Conservation (phyloP, 2,888 invertebrate species). For the Unio delphinus region DNA sequence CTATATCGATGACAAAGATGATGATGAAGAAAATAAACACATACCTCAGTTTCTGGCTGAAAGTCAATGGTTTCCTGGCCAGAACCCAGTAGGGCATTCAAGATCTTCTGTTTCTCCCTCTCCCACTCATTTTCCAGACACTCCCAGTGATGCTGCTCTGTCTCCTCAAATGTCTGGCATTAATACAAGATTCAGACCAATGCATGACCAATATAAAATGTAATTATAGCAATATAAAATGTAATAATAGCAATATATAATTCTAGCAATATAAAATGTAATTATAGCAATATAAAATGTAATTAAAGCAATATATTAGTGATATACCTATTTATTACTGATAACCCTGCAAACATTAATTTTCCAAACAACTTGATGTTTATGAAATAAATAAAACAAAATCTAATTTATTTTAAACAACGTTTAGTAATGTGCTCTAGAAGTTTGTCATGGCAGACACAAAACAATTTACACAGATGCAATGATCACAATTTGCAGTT, state of each 20-base stretch:
- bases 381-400: too few species aligned
- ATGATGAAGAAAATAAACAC: not conserved
- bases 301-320: not conserved
- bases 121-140: slow-evolving; percentile 92
- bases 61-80: slow-evolving; percentile 86
- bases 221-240: not conserved
- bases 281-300: not conserved
- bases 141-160: slow-evolving; percentile 79
- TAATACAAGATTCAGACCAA: slow-evolving; percentile 27
- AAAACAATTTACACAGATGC: too few species aligned
- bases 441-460: too few species aligned
- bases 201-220: not conserved
- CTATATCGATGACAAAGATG: not conserved
- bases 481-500: too few species aligned
- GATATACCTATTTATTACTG: too few species aligned
- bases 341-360: too few species aligned
- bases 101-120: slow-evolving; percentile 87
- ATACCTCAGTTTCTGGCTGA: slow-evolving; percentile 68
- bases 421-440: too few species aligned
- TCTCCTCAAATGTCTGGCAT: slow-evolving; percentile 76
- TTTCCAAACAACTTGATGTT: too few species aligned
- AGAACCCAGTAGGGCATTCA: slow-evolving; percentile 90
- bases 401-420: too few species aligned
- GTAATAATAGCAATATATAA: not conserved
- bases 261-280: not conserved